phyloP scores from a whole-genome alignment of 2,797 vertebrate species.

The Falco berigora region DNA sequence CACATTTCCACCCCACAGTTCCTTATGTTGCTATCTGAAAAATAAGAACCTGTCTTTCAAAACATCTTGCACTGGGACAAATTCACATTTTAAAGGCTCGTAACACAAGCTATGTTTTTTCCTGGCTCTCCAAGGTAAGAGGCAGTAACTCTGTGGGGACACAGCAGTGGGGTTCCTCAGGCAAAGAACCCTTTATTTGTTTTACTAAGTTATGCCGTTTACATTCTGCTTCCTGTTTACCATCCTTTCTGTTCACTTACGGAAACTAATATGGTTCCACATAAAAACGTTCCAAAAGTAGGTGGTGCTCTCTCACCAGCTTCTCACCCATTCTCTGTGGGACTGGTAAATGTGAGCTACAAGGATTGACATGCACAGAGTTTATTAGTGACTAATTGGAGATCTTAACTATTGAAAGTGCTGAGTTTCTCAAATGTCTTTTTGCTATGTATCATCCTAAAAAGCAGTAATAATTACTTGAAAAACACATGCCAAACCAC shows the following conservation, averaged over 20 bases:
- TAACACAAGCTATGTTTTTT: not conserved
- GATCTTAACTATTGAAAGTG: not conserved
- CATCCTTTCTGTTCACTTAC: fast-evolving
- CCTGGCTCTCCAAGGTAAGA: not conserved
- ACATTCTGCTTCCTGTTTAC: conserved; percentile 1
- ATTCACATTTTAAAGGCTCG: not conserved
- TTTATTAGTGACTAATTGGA: not conserved
- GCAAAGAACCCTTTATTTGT: not conserved
- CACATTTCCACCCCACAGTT: not conserved
- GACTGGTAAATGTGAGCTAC: not conserved
- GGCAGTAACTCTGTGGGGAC: not conserved
- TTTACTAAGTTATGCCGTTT: not conserved
- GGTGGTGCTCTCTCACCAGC: conserved; percentile 38
- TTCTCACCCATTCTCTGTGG: not conserved
- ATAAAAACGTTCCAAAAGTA: not conserved
- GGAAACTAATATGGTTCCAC: not conserved
- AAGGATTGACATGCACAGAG: not conserved
- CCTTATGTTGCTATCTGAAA: not conserved
- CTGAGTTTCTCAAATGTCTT: not conserved
- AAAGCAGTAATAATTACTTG: not conserved
- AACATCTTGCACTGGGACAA: not conserved
- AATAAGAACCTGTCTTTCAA: not conserved
- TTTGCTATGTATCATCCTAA: not conserved
- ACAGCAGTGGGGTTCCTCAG: not conserved
- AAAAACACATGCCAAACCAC: not conserved